Base-by-base conservation (phyloP, 1,140 invertebrate genomes). In the Leguminivora glycinivorella region DNA sequence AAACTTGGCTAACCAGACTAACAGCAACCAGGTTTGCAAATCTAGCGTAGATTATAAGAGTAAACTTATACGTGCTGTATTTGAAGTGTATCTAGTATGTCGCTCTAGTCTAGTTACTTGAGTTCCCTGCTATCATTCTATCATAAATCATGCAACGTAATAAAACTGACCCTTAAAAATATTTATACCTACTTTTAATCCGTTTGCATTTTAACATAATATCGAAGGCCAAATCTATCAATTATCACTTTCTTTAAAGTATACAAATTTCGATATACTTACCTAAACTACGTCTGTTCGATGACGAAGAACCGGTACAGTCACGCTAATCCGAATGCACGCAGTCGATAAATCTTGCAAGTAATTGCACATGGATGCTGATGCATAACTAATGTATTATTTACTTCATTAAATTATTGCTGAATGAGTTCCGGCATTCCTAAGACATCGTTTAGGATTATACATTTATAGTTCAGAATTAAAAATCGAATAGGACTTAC, bases 361-460 rank as follows among this genome's bases (percentile, higher is more conserved):
- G 19, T 52, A 52, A 52, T 52, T 52, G 7, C 47, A 6, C 40
- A 17, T 43, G 47, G 47, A 52, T 22, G 47, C 47, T 52, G 47
- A 52, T 52, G 19, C 47, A 52, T 52, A 52, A 52, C 47, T 52
- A 52, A 52, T 52, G 47, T 52, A 52, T 22, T 52, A 52, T 5
- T 52, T 6, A 22, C 17, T 52, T 19, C 4, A 22, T 52, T 17
- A 52, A 9, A n/a, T 22, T 52, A 22, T 52, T 19, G 47, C 47
- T 52, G 6, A 9, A 52, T 17, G 43, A 38, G 34, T 38, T 38
- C 10, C 43, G 43, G 4, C n/a, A 17, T 47, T 47, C 10, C 14
- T 12, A 38, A 38, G 10, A 38, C 34, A 2, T 12, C 10, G 10
- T 38, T 38, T 12, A 38, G 34, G 34, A 38, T 34, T 34, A n/a